Conservation (phyloP, 1,140 invertebrate species). For the Temnothorax curvispinosus region DNA sequence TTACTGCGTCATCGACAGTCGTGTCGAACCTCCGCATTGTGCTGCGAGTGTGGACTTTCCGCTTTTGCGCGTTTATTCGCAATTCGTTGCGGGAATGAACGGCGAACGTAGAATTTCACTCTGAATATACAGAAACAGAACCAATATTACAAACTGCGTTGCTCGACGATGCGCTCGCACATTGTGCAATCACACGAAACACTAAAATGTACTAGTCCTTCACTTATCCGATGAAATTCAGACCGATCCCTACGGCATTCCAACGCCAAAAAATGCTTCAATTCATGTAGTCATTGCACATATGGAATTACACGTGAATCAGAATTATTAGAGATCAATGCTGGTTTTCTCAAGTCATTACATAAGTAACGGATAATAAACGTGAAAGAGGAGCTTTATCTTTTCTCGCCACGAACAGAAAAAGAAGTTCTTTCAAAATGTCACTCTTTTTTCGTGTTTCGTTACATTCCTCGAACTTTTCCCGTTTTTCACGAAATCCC, state of each 20-base stretch:
- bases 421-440: neutral
- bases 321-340: neutral
- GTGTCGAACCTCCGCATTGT: constrained; percentile 32
- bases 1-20: constrained; percentile 30
- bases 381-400: neutral
- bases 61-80: constrained; percentile 46
- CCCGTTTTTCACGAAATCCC: neutral
- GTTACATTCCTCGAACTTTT: neutral
- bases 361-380: neutral
- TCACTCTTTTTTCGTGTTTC: neutral
- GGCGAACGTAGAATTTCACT: constrained; percentile 36
- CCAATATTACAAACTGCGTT: constrained; percentile 25
- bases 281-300: neutral
- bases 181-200: neutral
- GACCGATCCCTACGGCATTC: neutral
- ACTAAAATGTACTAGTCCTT: neutral
- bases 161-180: neutral
- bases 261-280: neutral
- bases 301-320: neutral
- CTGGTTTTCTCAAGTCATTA: neutral
- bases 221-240: constrained; percentile 11
- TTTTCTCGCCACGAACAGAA: neutral
- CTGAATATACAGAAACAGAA: constrained; percentile 37
- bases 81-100: constrained; percentile 13
- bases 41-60: constrained; percentile 38